phyloP scores from a whole-genome alignment of 2,797 vertebrate species.

The Syndactyla subalaris region DNA sequence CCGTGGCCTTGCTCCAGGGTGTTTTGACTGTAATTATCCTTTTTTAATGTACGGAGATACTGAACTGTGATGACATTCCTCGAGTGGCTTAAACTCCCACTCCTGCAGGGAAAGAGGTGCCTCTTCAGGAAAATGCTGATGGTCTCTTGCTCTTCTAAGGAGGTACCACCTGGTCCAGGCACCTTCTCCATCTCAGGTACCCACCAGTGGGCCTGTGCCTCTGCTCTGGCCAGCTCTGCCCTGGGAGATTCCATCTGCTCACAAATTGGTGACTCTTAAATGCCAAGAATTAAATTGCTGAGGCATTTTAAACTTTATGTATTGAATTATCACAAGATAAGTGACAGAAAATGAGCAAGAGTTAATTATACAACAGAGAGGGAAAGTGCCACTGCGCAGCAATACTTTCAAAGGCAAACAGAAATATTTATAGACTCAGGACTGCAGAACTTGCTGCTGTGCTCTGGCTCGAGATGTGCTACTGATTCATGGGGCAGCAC shows the following conservation, averaged over 20 bases:
- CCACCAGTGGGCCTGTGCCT: background rate
- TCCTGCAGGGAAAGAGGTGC: background rate
- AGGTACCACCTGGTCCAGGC: background rate
- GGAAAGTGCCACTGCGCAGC: background rate
- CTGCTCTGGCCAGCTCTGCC: background rate
- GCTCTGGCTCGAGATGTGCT: background rate
- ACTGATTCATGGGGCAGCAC: background rate
- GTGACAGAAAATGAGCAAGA: slow-evolving; percentile 19
- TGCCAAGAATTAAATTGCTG: background rate
- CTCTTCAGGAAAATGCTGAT: background rate
- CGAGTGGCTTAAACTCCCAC: background rate
- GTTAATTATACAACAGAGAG: background rate
- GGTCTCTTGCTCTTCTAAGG: background rate
- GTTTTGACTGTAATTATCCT: background rate
- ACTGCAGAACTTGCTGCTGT: background rate
- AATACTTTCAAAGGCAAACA: slow-evolving; percentile 15
- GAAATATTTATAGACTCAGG: background rate
- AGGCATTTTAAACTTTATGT: background rate
- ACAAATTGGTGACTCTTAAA: background rate
- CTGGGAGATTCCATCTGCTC: background rate
- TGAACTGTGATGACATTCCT: background rate
- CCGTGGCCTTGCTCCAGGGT: background rate
- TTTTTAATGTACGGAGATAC: background rate
- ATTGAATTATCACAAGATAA: background rate
- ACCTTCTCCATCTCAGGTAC: background rate